These are phyloP conservation scores for Stenoptilia bipunctidactyla DNA, from an alignment of 2,888 invertebrate species.

Conservation along the genomic window DNA sequence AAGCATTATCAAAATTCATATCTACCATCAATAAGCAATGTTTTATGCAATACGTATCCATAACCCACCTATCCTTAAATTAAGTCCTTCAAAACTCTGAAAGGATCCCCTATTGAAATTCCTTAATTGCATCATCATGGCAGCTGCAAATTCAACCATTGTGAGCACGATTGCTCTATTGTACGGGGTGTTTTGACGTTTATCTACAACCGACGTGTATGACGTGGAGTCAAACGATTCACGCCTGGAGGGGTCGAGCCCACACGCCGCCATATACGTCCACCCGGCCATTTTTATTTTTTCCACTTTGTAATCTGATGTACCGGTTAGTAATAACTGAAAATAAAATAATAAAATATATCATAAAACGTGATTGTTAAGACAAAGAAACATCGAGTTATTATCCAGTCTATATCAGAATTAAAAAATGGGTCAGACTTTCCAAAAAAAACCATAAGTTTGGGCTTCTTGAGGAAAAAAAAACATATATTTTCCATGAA, in stretches of 20 bases:
- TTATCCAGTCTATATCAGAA: not conserved
- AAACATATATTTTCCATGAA: too few species aligned
- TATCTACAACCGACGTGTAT: slow-evolving; percentile 25
- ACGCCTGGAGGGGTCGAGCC: slow-evolving; percentile 81
- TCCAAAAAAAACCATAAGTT: too few species aligned
- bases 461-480: too few species aligned
- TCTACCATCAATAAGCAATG: too few species aligned
- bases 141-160: slow-evolving; percentile 63
- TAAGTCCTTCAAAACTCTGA: slow-evolving; percentile 73
- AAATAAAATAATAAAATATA: slow-evolving; percentile 12
- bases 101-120: slow-evolving; percentile 72
- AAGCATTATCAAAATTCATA: slow-evolving; percentile 18
- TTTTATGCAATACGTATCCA: not conserved
- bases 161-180: slow-evolving; percentile 51
- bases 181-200: slow-evolving; percentile 40
- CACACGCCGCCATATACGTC: slow-evolving; percentile 98
- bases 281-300: slow-evolving; percentile 97
- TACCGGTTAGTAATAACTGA: slow-evolving; percentile 74
- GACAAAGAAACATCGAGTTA: not conserved
- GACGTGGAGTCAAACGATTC: slow-evolving; percentile 54
- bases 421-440: too few species aligned
- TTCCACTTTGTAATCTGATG: slow-evolving; percentile 81
- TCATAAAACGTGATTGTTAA: not conserved
- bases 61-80: slow-evolving; percentile 79
- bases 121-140: slow-evolving; percentile 63